A percentile compares a stretch with the other conserved stretches of the same genome.
These are phyloP conservation scores for Polydesmus complanatus DNA, from an alignment of 2,888 invertebrate genomes.

Conservation along the genomic window DNA sequence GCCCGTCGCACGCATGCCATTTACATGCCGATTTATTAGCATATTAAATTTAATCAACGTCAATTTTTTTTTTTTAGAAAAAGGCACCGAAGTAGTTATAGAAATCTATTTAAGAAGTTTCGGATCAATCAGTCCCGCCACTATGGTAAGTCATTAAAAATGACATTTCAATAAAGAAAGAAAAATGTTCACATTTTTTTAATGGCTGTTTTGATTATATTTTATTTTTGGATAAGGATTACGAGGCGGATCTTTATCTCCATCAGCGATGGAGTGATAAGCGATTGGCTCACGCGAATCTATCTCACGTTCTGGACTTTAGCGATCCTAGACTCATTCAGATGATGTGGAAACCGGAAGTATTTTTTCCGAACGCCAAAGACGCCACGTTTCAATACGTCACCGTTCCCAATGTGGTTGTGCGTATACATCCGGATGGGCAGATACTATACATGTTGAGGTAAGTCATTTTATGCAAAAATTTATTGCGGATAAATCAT, in stretches of 20 bases:
- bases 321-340: constrained; percentile 23
- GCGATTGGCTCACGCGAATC: constrained; percentile 22
- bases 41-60: no score
- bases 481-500: neutral
- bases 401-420: constrained; percentile 25
- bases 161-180: neutral
- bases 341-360: constrained; percentile 23
- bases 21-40: no score
- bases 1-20: no score
- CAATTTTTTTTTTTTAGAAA: constrained; percentile 20
- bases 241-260: constrained; percentile 24
- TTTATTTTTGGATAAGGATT: constrained; percentile 20
- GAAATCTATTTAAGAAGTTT: constrained; percentile 25
- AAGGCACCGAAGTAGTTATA: constrained; percentile 23
- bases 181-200: no score
- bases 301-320: constrained; percentile 24
- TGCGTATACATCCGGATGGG: constrained; percentile 23
- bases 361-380: constrained; percentile 25
- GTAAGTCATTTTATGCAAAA: constrained; percentile 16
- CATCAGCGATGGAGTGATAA: constrained; percentile 23
- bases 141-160: constrained; percentile 22
- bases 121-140: constrained; percentile 25
- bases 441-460: constrained; percentile 25
- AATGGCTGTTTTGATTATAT: neutral
- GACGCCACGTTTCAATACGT: constrained; percentile 25